Base-by-base conservation (phyloP, 1,140 invertebrate species). In the Dendroctonus ponderosae region DNA sequence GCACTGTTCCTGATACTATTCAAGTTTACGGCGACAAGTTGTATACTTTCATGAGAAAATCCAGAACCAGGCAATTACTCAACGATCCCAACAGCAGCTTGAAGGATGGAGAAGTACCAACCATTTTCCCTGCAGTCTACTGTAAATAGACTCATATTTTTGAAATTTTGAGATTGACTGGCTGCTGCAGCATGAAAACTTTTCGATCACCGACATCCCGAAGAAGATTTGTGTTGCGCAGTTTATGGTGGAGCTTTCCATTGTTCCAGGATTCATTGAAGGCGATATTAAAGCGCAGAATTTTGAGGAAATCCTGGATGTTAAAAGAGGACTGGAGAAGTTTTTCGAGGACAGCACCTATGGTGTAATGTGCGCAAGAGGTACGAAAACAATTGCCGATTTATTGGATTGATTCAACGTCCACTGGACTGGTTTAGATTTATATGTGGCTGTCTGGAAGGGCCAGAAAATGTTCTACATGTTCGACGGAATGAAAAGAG, bases 21-120 rank as follows among this genome's bases (percentile, higher is more conserved):
- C 66, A 83, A 5, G 80, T 80, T 66, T 84, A 83, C 46, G 82
- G 82, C 0, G 82, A 84, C 71, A 69, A 82, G 1, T 71, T 84
- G 5, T 79, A 80, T 62, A 81, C 80, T 7, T 67, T 69, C 26
- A 68, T 72, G 8, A 70, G 69, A 54, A 72, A 64, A n/a, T 43
- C 60, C 37, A 62, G 71, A 39, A 70, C 67, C 0, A 65, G 78
- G 67, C 80, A 81, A 5, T 44, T 82, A 39, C 74, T 75, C 0
- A 66, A 67, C 0, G 78, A 80, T 2, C 37, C 52, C 0, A 50
- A 67, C 0, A 77, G 76, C 3, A 79, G 62, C 7, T 49, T 74
- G 8, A 68, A 60, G 71, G 26, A 68, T 41, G 56, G 26, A 26
- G 26, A 26, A 26, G 26, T 26, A 26, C 26, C 26, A 26, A 26